Percentiles rank a stretch among this genome's conserved stretches.
phyloP scores from a whole-genome alignment of 2,797 vertebrate genomes.

The Amblyopsis hoosieri region DNA sequence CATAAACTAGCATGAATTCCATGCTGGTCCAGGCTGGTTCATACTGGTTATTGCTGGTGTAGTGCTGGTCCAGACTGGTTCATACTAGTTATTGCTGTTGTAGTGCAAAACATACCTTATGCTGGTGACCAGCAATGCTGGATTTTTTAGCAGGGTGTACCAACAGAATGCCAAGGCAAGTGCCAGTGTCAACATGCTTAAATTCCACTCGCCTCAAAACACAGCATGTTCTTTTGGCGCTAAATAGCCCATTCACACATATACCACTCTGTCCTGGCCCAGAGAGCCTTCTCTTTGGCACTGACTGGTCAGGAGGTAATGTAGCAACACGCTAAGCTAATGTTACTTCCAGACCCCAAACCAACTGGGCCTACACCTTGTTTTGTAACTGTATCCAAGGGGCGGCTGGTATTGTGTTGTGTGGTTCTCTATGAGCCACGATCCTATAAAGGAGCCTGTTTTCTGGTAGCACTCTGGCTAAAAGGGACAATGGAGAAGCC shows the following conservation, averaged over 20 bases:
- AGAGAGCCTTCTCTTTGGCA: slow-evolving; percentile 21
- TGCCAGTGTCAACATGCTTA: slow-evolving; percentile 57
- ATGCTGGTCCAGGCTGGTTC: too few relatives aligned
- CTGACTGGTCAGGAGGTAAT: slow-evolving; percentile 5
- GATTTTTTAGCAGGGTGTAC: neutral
- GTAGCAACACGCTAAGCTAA: slow-evolving; percentile 16
- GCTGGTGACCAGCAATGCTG: too few relatives aligned
- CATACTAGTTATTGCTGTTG: too few relatives aligned
- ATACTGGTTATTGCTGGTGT: too few relatives aligned
- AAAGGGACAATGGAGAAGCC: slow-evolving; percentile 64
- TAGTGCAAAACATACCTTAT: too few relatives aligned
- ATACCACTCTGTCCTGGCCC: slow-evolving; percentile 32
- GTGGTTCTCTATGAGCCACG: slow-evolving; percentile 26
- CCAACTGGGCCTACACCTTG: slow-evolving; percentile 35
- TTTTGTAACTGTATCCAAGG: slow-evolving; percentile 20
- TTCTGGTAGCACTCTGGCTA: slow-evolving; percentile 38
- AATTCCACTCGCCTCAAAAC: slow-evolving; percentile 44
- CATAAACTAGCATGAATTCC: too few relatives aligned
- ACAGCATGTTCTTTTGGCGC: slow-evolving; percentile 29
- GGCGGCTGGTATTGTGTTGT: slow-evolving; percentile 35
- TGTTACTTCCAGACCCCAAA: slow-evolving; percentile 18
- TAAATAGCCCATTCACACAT: slow-evolving; percentile 59
- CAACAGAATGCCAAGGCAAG: slow-evolving; percentile 36
- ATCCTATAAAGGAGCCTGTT: slow-evolving; percentile 46
- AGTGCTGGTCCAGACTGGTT: too few relatives aligned